Percentiles rank a stretch among this genome's conserved stretches.
Conservation (phyloP, 2,113 vertebrate species). For the Stigmatopora argus region DNA sequence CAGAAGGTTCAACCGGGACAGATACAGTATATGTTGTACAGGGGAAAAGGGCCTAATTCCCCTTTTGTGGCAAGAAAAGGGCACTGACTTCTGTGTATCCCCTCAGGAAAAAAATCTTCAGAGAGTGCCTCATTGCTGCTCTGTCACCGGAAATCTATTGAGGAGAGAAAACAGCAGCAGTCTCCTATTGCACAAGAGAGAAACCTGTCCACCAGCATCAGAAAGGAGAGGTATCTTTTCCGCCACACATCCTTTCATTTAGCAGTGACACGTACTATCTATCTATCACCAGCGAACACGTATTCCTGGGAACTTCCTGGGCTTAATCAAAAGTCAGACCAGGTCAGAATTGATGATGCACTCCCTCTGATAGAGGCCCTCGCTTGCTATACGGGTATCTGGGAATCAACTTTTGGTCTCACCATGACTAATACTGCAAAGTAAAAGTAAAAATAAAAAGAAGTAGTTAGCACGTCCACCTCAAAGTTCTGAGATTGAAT, state of each 20-base stretch:
- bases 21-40: not conserved
- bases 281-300: not conserved
- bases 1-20: not conserved
- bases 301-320: not conserved
- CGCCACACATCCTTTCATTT: not conserved
- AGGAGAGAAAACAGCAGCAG: not conserved
- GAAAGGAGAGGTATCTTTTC: not conserved
- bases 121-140: not conserved
- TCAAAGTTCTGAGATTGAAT: not conserved
- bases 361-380: not conserved
- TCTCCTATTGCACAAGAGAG: not conserved
- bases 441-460: not conserved
- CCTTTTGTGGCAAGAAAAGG: constrained; percentile 5
- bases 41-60: not conserved
- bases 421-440: not conserved
- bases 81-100: not conserved
- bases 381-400: not conserved
- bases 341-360: not conserved
- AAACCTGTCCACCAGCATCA: not conserved
- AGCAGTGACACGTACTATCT: not conserved
- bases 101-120: not conserved
- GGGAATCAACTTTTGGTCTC: not conserved
- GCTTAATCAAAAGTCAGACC: not conserved
- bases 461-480: not conserved
- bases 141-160: not conserved